These are phyloP conservation scores for Aulostomus chinensis DNA, from an alignment of 2,797 vertebrate genomes.

Conservation along the genomic window DNA sequence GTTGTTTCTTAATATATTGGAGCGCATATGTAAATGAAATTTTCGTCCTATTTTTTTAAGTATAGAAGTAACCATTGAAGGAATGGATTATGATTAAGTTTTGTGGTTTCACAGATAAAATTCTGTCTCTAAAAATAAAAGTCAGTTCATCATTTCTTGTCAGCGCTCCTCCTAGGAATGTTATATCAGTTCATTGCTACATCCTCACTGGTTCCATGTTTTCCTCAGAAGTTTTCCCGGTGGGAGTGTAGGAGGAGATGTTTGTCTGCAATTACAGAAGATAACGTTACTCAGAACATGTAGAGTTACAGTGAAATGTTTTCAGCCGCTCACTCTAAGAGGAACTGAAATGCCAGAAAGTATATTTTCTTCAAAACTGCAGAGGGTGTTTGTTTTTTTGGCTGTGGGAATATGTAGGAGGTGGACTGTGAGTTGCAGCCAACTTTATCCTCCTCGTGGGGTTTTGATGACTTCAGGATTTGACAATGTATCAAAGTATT, in stretches of 20 bases:
- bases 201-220: not conserved
- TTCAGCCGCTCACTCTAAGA: not conserved
- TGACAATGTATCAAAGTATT: slow-evolving; percentile 14
- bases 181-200: not conserved
- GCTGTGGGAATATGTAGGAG: slow-evolving; percentile 29
- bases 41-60: too few relatives aligned
- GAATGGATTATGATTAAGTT: not conserved
- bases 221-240: slow-evolving; percentile 2
- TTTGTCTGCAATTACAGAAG: slow-evolving; percentile 21
- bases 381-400: slow-evolving; percentile 9
- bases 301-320: not conserved
- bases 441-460: slow-evolving; percentile 12
- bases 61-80: too few relatives aligned
- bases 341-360: not conserved
- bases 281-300: slow-evolving; percentile 6
- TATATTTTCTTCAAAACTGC: slow-evolving; percentile 15
- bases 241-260: slow-evolving; percentile 19
- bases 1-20: too few relatives aligned
- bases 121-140: not conserved
- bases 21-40: too few relatives aligned
- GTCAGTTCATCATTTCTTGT: not conserved
- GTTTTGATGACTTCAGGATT: slow-evolving; percentile 11
- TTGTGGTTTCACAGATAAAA: not conserved
- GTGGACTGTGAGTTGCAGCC: slow-evolving; percentile 19
- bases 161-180: not conserved